Base-by-base conservation (phyloP, 30 jellyfish, hydroid and myxozoan genomes). In the Cassiopea xamachana region DNA sequence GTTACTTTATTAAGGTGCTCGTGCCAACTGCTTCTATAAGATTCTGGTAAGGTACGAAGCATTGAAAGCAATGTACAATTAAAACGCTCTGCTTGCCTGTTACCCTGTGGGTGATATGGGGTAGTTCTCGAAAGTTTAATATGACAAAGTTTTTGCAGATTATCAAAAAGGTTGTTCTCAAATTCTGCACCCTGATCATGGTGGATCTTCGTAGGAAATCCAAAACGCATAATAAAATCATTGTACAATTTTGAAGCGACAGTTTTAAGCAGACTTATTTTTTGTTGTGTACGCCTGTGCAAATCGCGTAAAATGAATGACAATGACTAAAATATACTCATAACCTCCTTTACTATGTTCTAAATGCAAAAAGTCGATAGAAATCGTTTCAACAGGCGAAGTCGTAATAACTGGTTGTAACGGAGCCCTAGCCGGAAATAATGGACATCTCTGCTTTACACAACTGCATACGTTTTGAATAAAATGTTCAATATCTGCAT, bases 121-220 rank as follows among this genome's bases (percentile, higher is more conserved):
- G 96, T 70, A 9, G 96, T 89, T 16, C 92, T 79, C 50, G 64
- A 50, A 16, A 45, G 75, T 60, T 46, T 87, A 48, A 87, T 71
- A 1, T 90, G 91, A 46, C 68, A 44, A n/a, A 58, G 64, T 17
- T 78, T 64, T 59, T 77, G 84, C 1, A 87, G 85, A n/a, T 87
- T 59, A 19, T 87, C 48, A 75, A 87, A 87, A 27, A 87, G 77
- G 60, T n/a, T 76, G 50, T 79, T 88, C 49, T 88, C 96, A 59
- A 88, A 79, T 70, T 88, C 92, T 39, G 60, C 64, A 16, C 96
- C 96, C 60, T 88, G 96, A 49, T 88, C 96, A 48, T 88, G 96
- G 75, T 69, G 74, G 48, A 88, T 88, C 51, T 60, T 60, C 9
- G 51, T 62, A 1, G 96, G 79, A 39, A 88, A 72, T 3, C 86